Evolutionary conservation across 35 echinoderm and acorn worm species (phyloP), one percentile per base, ranked within the genome.

Genomic region (Ophioderma brevispina): DNA sequence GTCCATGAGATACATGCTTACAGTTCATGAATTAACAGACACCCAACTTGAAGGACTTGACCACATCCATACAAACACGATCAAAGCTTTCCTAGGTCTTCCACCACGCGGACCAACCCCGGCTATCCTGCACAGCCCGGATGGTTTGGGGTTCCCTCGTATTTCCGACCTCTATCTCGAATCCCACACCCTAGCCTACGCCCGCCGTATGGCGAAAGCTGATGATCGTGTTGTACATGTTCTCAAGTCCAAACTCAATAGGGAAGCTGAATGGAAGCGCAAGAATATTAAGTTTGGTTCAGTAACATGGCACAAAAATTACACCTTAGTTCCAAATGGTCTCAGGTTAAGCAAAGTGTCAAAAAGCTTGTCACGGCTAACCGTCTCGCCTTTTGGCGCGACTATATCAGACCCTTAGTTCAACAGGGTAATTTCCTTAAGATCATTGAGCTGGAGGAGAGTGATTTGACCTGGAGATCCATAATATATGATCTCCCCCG

Each of bases 391-490:
- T 91, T 78, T 23, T 85, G 55, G 89, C 32, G 82, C 1, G 36
- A 59, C 3, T 85, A 40, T 31, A 87, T 87, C 3, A 77, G 40
- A 39, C 85, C 75, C 2, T 75, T 87, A 39, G 85, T 77, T 40
- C 64, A 87, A 55, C 89, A 91, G 70, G 81, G 89, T 33, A 78
- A 91, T 33, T 41, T 91, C 21, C 52, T 91, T 28, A 91, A 91
- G 39, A 38, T 91, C 15, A 76, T 85, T 34, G 30, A 91, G 15
- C 15, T 78, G 5, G 81, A 91, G 78, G 36, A 76, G 10, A 23
- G 33, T 15, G 89, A 91, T 37, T 55, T 85, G 23, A 91, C 89
- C 6, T 91, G 89, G 81, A 91, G 38, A 50, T 85, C 82, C 6
- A 85, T 91, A 41, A 91, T 78, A 25, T 85, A 85, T 91, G 63